These are phyloP conservation scores for Lagocephalus sceleratus DNA, from an alignment of 2,797 vertebrate species.

Conservation along the genomic window DNA sequence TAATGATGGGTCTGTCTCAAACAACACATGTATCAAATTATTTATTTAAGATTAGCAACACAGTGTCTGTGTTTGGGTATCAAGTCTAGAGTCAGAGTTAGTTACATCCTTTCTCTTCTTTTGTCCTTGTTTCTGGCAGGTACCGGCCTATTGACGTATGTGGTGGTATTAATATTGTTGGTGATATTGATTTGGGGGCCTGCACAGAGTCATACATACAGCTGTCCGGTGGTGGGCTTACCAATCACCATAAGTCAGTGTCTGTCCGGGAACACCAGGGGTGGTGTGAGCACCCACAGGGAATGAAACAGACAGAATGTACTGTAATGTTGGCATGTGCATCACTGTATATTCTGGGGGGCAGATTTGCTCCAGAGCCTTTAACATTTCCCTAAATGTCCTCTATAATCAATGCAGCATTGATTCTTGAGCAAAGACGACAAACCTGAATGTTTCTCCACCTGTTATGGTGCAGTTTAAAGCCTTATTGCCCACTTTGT, in stretches of 20 bases:
- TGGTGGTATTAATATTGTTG: conserved; percentile 49
- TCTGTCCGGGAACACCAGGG: conserved; percentile 55
- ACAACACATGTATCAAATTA: too few relatives aligned
- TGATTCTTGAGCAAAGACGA: neutral
- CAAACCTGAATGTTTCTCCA: conserved; percentile 1
- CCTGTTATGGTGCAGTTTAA: neutral
- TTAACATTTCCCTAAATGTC: conserved; percentile 1
- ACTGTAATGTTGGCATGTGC: neutral
- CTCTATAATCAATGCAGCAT: neutral
- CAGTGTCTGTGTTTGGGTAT: too few relatives aligned
- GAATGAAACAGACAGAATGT: conserved; percentile 40
- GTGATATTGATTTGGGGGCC: conserved; percentile 61
- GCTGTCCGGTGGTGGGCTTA: conserved; percentile 57
- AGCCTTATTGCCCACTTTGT: conserved; percentile 4
- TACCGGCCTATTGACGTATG: conserved; percentile 21
- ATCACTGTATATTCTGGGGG: too few relatives aligned
- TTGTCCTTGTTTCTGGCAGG: conserved; percentile 20
- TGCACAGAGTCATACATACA: conserved; percentile 57
- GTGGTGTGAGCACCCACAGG: conserved; percentile 31
- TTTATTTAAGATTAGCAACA: too few relatives aligned
- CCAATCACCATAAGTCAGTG: conserved; percentile 57
- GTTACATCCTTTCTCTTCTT: conserved; percentile 21
- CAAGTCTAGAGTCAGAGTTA: conserved; percentile 2
- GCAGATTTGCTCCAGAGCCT: conserved; percentile 1
- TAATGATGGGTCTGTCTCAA: too few relatives aligned